Base-by-base conservation (phyloP, 2,113 vertebrate genomes). In the Silurus glanis region DNA sequence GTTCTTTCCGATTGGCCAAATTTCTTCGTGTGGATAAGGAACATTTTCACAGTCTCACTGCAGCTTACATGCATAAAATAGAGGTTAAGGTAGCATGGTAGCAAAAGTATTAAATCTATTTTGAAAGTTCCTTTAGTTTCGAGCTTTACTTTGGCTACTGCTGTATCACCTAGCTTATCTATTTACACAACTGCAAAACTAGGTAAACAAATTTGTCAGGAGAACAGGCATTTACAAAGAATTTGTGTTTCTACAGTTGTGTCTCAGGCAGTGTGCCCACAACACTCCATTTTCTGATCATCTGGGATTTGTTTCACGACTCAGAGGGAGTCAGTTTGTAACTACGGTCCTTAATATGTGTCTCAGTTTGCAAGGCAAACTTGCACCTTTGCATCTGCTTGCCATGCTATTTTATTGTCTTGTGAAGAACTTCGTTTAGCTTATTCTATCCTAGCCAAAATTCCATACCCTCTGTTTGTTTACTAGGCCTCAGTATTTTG, bases 1-100 rank as follows among this genome's bases (percentile, higher is more conserved):
- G 16, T n/a, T 53, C 17, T n/a, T 83, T 80, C 59, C 21, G 53
- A 78, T 58, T 81, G 71, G 71, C 82, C 37, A 17, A 55, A 55
- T 28, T 75, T 82, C 25, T 86, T 82, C 72, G 1, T n/a, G 76
- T 28, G 25, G 55, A 28, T 58, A 79, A 59, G 8, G 55, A 79
- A 58, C 6, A 2, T 78, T 78, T 78, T 55, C 23, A 78, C 74
- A 28, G 75, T 28, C 51, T 78, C 14, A 78, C 76, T 37, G 76
- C 25, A 58, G 55, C 14, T 37, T 79, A 58, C 49, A n/a, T 53
- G 74, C n/a, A 28, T 56, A 28, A 78, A 78, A 76, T 25, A 4
- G 9, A 55, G 2, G 12, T 78, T 8, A 56, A 28, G 3, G 51
- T 56, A 76, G 25, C 14, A 37, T 28, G 6, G 53, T 17, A 25